Evolutionary conservation across 2,888 invertebrate genomes (phyloP), one percentile per base, ranked within the genome.

Genomic region (Cheiracanthium punctorium): DNA sequence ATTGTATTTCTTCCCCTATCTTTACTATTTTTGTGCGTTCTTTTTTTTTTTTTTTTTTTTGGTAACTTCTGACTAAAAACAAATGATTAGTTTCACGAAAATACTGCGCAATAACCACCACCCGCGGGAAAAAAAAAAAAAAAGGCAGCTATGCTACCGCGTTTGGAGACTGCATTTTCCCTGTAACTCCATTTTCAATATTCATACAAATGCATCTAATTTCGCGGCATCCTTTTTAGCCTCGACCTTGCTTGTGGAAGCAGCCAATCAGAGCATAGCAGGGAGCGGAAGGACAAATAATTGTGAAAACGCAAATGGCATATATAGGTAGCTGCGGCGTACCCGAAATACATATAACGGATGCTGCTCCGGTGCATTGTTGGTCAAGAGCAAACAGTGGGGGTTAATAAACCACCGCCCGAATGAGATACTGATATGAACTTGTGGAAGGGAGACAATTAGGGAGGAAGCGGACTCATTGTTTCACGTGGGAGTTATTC

Each of bases 221-320:
- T 48, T 48, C 48, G 17, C 8, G 8, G 48, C 48, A 12, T 17
- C 48, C 17, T 48, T 48, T 71, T 71, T 71, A 17, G 43, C 71
- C 71, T 43, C 41, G 71, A 71, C 71, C 71, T 43, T 71, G 71
- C 41, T 10, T 28, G 29, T 43, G 41, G 29, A 41, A 14, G n/a
- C 17, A n/a, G 20, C 43, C 43, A 41, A 28, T 41, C 71, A 24
- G 10, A 20, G 37, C 71, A 28, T 69, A 33, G 33, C 33, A 32
- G 33, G 4, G 17, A 33, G 69, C 69, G 71, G 43, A 71, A 71
- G 71, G 24, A 71, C 71, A 71, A 71, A 71, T 48, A 48, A 48
- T 48, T 48, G 48, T 17, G 48, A 48, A 48, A 48, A n/a, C n/a
- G n/a, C n/a, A n/a, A n/a, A n/a, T n/a, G 8, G 8, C 12, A 17